These are phyloP conservation scores for Petrocephalus sullivani DNA, from an alignment of 2,797 vertebrate genomes.

Conservation along the genomic window DNA sequence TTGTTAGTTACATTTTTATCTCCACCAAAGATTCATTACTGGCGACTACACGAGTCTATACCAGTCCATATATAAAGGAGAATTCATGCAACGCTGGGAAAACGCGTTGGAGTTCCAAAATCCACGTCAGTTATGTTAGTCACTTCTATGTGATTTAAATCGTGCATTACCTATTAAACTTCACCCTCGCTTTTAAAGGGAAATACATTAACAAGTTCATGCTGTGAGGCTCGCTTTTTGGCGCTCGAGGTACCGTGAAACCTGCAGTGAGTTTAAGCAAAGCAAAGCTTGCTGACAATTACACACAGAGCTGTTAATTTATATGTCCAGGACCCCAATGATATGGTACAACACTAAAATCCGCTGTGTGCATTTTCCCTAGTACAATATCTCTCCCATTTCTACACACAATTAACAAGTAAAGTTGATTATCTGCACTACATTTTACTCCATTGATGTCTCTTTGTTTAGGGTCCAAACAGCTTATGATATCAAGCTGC, in stretches of 20 bases:
- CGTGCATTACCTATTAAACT: not conserved
- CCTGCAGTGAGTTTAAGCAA: slow-evolving; percentile 2
- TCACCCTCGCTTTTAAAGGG: not conserved
- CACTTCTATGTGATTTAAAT: not conserved
- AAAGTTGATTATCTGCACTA: not conserved
- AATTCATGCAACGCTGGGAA: not conserved
- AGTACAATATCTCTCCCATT: not conserved
- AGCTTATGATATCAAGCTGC: not conserved
- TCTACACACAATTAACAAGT: not conserved
- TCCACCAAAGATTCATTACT: not conserved
- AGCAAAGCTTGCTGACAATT: slow-evolving; percentile 2
- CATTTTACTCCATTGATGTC: not conserved
- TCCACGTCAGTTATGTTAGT: not conserved
- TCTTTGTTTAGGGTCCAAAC: not conserved
- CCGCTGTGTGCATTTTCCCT: not conserved
- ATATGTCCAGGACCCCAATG: not conserved
- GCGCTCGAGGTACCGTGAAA: not conserved
- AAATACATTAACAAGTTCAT: not conserved
- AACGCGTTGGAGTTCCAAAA: not conserved
- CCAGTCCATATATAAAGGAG: not conserved
- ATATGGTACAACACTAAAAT: not conserved
- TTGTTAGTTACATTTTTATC: not conserved
- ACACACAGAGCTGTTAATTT: not conserved
- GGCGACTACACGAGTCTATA: not conserved
- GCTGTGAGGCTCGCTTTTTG: slow-evolving; percentile 4